Conservation (phyloP, 2,113 vertebrate genomes). For the Forbesichthys agassizii region DNA sequence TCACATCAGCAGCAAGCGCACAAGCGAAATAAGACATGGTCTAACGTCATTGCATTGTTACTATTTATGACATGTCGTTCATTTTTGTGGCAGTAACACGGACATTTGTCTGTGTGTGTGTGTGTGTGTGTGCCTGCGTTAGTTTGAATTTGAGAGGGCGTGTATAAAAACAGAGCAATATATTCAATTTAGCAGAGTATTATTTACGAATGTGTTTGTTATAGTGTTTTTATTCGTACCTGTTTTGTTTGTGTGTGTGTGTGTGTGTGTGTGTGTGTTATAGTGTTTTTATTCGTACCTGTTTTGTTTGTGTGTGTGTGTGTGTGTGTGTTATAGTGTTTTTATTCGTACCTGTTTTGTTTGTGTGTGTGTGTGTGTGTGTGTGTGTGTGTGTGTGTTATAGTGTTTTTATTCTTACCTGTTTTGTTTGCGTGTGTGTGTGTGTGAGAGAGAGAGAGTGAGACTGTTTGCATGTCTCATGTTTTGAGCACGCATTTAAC, state of each 20-base stretch:
- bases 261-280: not conserved
- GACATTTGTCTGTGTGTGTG: slow-evolving; percentile 3
- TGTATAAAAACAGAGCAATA: too few species aligned
- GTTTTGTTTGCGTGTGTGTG: not conserved
- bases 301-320: not conserved
- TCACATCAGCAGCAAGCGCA: too few species aligned
- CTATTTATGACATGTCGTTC: too few species aligned
- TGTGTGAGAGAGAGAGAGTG: not conserved
- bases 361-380: not conserved
- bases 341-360: not conserved
- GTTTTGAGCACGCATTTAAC: slow-evolving; percentile 20
- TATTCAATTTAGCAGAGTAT: not conserved
- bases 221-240: not conserved
- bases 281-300: not conserved
- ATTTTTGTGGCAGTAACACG: too few species aligned
- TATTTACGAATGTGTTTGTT: not conserved
- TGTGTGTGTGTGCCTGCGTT: slow-evolving; percentile 5
- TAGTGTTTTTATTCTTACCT: not conserved
- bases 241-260: not conserved
- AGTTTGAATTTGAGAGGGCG: not conserved
- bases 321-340: not conserved
- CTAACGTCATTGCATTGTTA: too few species aligned
- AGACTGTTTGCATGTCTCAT: not conserved
- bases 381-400: not conserved
- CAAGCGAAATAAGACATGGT: too few species aligned